phyloP scores from a whole-genome alignment of 2,888 invertebrate species.

The Clusia tigrina region DNA sequence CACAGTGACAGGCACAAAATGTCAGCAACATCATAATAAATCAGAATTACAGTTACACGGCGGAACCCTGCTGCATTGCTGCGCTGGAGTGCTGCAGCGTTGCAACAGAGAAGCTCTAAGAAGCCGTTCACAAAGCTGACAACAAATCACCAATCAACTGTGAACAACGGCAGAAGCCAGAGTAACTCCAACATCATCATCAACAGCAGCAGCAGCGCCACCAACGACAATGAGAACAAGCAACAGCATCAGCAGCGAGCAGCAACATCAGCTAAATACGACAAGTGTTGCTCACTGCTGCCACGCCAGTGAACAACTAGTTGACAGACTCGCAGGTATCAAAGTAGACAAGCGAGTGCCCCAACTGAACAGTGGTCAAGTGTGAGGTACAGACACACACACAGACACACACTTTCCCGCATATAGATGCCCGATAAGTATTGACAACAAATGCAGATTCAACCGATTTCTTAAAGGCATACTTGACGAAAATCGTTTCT shows the following conservation, averaged over 20 bases:
- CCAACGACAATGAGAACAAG: not conserved
- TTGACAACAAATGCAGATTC: too few species aligned
- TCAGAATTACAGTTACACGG: conserved; percentile 17
- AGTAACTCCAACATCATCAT: not conserved
- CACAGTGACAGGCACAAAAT: conserved; percentile 8
- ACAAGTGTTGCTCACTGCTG: not conserved
- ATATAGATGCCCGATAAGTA: too few species aligned
- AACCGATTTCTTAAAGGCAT: too few species aligned
- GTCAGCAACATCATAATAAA: conserved; percentile 17
- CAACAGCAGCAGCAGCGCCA: not conserved
- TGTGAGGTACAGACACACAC: too few species aligned
- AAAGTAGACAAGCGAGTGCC: conserved; percentile 3
- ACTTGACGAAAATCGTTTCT: too few species aligned
- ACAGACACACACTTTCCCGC: too few species aligned
- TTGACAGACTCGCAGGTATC: conserved; percentile 14
- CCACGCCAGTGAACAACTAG: too few species aligned
- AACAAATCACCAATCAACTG: conserved; percentile 8
- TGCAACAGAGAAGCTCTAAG: not conserved
- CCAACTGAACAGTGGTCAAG: not conserved
- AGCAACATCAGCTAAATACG: conserved; percentile 7
- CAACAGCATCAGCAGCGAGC: not conserved
- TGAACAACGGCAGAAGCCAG: not conserved
- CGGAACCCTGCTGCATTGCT: not conserved
- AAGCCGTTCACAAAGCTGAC: not conserved
- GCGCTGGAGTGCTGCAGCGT: not conserved